Percentiles rank a stretch among this genome's conserved stretches.
Conservation (phyloP, 2,888 invertebrate genomes). For the Cheilosia impressa region DNA sequence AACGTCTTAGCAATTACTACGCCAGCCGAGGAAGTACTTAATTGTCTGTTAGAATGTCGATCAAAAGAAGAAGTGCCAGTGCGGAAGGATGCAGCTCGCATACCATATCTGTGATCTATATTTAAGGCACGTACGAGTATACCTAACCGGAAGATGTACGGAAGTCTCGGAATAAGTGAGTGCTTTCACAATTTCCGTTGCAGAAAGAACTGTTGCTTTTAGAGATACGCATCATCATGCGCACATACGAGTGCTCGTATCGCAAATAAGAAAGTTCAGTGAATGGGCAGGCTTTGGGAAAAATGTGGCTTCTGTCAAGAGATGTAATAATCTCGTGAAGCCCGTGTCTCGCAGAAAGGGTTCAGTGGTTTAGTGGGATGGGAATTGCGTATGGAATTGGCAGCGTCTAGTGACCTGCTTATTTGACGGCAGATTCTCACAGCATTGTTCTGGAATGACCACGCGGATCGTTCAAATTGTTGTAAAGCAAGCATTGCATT, state of each 20-base stretch:
- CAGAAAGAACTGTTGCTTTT: conserved; percentile 49
- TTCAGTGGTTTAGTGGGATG: conserved; percentile 6
- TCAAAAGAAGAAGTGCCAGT: neutral
- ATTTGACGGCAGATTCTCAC: conserved; percentile 18
- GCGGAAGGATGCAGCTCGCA: neutral
- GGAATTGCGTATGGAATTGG: conserved; percentile 6
- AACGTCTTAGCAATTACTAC: neutral
- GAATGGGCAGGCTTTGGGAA: conserved; percentile 11
- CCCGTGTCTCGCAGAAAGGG: neutral
- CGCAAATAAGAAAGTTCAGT: conserved; percentile 43
- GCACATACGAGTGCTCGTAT: neutral
- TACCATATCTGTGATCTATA: conserved; percentile 55
- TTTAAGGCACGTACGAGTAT: conserved; percentile 56
- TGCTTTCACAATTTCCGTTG: conserved; percentile 71
- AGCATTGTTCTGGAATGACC: conserved; percentile 11
- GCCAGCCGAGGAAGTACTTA: neutral
- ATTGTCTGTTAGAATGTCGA: conserved; percentile 11
- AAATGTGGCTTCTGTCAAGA: conserved; percentile 29
- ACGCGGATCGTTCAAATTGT: neutral
- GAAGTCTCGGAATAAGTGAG: conserved; percentile 45
- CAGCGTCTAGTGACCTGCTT: conserved; percentile 14
- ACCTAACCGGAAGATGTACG: conserved; percentile 70
- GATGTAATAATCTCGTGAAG: conserved; percentile 1
- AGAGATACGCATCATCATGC: conserved; percentile 34
- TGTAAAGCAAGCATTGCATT: neutral